phyloP scores from a whole-genome alignment of 2,797 vertebrate genomes.

The Lepilemur septentrionalis region DNA sequence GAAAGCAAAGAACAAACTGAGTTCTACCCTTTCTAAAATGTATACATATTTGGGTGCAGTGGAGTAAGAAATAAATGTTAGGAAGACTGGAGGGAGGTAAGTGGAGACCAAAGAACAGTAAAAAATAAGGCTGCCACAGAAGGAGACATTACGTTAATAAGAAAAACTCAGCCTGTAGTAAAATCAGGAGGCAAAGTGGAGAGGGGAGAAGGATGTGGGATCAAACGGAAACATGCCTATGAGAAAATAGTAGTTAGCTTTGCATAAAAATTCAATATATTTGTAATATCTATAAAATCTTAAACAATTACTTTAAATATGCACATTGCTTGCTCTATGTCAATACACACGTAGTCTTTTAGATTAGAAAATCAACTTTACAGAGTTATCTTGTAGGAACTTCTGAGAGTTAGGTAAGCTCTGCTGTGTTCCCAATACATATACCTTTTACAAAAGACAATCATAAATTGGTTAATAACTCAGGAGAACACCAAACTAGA shows the following conservation, averaged over 20 bases:
- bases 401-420: conserved; percentile 36
- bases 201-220: not conserved
- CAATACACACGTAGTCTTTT: not conserved
- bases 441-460: not conserved
- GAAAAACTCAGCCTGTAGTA: not conserved
- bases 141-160: not conserved
- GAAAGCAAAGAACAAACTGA: conserved; percentile 9
- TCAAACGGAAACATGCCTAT: not conserved
- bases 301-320: conserved; percentile 27
- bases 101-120: not conserved
- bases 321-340: not conserved
- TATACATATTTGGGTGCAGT: not conserved
- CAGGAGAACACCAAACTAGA: conserved; percentile 29
- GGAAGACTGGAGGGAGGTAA: not conserved
- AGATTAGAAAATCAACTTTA: conserved; percentile 10
- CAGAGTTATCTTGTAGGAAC: not conserved
- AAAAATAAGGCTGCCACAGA: not conserved
- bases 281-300: not conserved
- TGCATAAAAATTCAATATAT: not conserved
- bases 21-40: not conserved
- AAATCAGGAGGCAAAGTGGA: not conserved
- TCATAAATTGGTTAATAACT: not conserved
- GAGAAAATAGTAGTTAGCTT: not conserved
- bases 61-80: not conserved
- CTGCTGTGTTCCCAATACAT: not conserved